Evolutionary conservation across 2,797 vertebrate species (phyloP), one percentile per base, ranked within the genome.

Genomic region (Ctenochaetus hawaiiensis): DNA sequence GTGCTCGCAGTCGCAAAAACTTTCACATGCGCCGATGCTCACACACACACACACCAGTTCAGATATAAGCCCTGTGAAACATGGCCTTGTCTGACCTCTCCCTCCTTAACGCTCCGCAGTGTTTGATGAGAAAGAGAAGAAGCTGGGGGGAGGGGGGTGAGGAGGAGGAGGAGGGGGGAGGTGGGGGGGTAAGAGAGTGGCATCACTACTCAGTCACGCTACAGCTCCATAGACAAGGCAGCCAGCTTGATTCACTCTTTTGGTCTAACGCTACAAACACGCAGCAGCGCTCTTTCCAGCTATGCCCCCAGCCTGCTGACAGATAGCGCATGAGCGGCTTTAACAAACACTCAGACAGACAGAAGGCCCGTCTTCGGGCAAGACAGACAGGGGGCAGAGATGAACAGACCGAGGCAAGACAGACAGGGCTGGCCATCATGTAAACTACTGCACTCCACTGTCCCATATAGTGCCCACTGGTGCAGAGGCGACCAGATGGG

Each of bases 331-430:
- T 87, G 87, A 91, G 83, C 79, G 18, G 86, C 82, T 90, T 89
- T 86, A 90, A 93, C 89, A 92, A 88, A 91, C 78, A 89, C 86
- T 86, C 84, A 82, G 76, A 89, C 76, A 87, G 90, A 91, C 91
- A 91, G 82, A 90, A 86, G 87, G 83, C 85, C 79, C 70, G 83
- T 89, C 90, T 90, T 68, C 78, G 62, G 90, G 88, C 88, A 72
- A 72, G 81, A 80, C 62, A 78, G 68, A 70, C 72, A 52, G 77
- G 58, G 58, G 75, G 66, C 66, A 69, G 78, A 77, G 70, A 61
- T 54, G 83, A 82, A 57, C 57, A 85, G 71, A 72, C 58, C 61
- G 67, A 68, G 62, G 26, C 58, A 45, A 82, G 72, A 77, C 26
- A 70, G 75, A 81, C 74, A 66, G 64, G 58, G 26, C 67, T 45